phyloP scores from a whole-genome alignment of 2,888 invertebrate species.

The Steromphala cineraria region DNA sequence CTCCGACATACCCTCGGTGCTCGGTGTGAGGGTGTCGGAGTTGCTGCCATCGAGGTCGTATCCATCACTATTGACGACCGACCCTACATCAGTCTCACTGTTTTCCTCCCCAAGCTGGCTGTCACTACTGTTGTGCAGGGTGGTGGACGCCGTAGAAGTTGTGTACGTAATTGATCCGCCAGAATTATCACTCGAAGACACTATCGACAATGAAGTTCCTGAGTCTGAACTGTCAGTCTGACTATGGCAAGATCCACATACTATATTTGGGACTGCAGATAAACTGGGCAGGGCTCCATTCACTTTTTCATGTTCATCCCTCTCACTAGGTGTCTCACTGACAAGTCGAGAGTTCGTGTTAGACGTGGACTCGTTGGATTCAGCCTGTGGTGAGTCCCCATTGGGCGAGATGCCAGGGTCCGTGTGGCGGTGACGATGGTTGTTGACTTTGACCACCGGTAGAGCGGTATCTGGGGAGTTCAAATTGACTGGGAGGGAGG shows the following conservation, averaged over 20 bases:
- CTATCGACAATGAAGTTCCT: slow-evolving; percentile 45
- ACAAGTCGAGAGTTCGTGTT: neutral
- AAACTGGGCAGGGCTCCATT: slow-evolving; percentile 42
- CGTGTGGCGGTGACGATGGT: slow-evolving; percentile 46
- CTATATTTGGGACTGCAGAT: slow-evolving; percentile 52
- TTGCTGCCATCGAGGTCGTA: slow-evolving; percentile 14
- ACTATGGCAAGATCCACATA: slow-evolving; percentile 42
- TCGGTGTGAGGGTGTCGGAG: neutral
- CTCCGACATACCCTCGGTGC: slow-evolving; percentile 10
- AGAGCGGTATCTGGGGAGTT: neutral
- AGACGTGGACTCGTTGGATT: neutral
- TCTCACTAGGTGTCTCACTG: neutral
- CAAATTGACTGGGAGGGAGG: slow-evolving; percentile 42
- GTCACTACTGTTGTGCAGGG: slow-evolving; percentile 14
- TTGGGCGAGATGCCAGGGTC: slow-evolving; percentile 40
- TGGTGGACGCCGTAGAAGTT: neutral
- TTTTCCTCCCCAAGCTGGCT: slow-evolving; percentile 22
- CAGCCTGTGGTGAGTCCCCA: neutral
- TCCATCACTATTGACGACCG: neutral
- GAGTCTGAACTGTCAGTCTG: slow-evolving; percentile 41
- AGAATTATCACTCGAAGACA: slow-evolving; percentile 63
- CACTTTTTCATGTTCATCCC: slow-evolving; percentile 32
- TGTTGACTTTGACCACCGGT: slow-evolving; percentile 19
- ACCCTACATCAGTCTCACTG: slow-evolving; percentile 13
- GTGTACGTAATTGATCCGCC: slow-evolving; percentile 46